Evolutionary conservation across 2,113 vertebrate species (phyloP), one percentile per base, ranked within the genome.

Genomic region (Ictidomys tridecemlineatus): DNA sequence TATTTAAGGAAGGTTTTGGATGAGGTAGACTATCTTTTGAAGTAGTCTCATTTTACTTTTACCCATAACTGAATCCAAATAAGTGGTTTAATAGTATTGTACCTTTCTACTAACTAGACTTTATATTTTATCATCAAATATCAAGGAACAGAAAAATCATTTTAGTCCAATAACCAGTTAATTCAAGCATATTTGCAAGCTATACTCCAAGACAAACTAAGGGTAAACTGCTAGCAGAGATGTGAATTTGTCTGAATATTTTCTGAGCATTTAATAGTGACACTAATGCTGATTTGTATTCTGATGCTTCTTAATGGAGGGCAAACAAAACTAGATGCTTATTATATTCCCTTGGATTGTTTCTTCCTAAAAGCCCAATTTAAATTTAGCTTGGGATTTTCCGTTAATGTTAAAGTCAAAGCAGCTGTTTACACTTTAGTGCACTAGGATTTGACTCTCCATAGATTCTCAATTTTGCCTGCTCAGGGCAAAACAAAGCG

Each of bases 361-460:
- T 94, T 91, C 78, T 89, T 79, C 65, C 73, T 28, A 67, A 92
- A 96, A 88, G 8, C 42, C 18, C 34, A 85, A 56, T 42, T 97
- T 91, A 93, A 96, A 93, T 85, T 93, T 96, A 94, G 70, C 51
- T 58, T 56, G 56, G 83, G 70, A 91, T 95, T 95, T 93, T 95
- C 86, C 48, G 32, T 80, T 91, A 58, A 89, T 63, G 26, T 65
- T 12, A 18, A 69, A 85, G 18, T 74, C 53, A 95, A 90, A 84
- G 61, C 72, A 97, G 92, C 78, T 88, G 90, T 85, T 95, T 88
- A 67, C 0, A 34, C 48, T 86, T 77, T 48, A 93, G 53, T 18
- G 16, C 18, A 22, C 53, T 85, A 88, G 67, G 93, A 90, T 85
- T 48, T 48, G 45, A 63, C 37, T 96, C 28, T 45, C 28, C 2